A percentile compares a stretch with the other conserved stretches of the same genome.
Evolutionary conservation across 2,797 vertebrate genomes (phyloP).

Genomic region (Setipinna tenuifilis): DNA sequence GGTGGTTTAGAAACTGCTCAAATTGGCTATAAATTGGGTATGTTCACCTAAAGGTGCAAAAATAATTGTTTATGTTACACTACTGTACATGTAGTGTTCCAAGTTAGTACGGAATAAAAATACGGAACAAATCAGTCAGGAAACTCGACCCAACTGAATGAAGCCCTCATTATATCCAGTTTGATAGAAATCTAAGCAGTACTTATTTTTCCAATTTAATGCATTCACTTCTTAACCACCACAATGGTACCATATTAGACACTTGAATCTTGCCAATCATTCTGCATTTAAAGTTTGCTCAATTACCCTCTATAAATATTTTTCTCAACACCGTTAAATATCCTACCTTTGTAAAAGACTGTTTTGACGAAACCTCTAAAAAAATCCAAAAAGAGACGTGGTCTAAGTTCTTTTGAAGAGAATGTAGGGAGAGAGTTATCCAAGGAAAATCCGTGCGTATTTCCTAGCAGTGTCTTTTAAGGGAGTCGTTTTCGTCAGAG

Average conservation of each 20-base stretch:
- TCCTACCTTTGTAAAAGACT: neutral
- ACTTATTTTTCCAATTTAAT: neutral
- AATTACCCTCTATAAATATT: neutral
- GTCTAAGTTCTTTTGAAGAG: neutral
- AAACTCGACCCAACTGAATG: too few species aligned
- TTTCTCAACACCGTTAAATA: neutral
- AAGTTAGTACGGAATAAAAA: too few species aligned
- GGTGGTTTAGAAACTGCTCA: too few species aligned
- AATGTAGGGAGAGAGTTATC: neutral
- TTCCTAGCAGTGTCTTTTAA: slow-evolving; percentile 61
- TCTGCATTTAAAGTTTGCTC: neutral
- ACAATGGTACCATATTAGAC: neutral
- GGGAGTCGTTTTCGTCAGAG: slow-evolving; percentile 78
- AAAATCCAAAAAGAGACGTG: neutral
- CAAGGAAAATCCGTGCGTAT: slow-evolving; percentile 47
- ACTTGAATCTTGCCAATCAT: neutral
- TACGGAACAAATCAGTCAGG: too few species aligned
- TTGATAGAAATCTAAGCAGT: neutral
- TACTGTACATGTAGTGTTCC: too few species aligned
- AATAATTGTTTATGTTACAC: too few species aligned
- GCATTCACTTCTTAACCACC: neutral
- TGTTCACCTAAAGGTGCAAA: too few species aligned
- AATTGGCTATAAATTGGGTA: too few species aligned
- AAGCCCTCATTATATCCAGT: too few species aligned
- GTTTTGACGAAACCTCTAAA: neutral